Evolutionary conservation across 2,888 invertebrate genomes (phyloP), one percentile per base, ranked within the genome.

Genomic region (Cheiracanthium punctorium): DNA sequence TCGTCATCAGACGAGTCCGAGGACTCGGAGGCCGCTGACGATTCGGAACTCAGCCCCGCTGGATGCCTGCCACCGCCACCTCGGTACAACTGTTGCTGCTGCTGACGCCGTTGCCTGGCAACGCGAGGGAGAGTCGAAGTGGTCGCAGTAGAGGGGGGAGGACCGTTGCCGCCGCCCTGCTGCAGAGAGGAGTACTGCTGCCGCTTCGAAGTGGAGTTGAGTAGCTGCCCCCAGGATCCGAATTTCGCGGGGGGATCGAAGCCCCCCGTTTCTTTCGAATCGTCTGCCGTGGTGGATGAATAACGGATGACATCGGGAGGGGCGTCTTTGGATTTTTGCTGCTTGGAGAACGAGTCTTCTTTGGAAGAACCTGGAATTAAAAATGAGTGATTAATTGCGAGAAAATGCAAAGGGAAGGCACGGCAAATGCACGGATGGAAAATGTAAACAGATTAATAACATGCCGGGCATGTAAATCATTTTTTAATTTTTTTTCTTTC

Each of bases 201-300:
- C 12, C 84, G 84, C n/a, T 84, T 79, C 69, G 72, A 32, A 32
- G 52, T 48, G n/a, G 79, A 52, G 32, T 48, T 74, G 30, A 84
- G 73, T 14, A 84, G 84, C 29, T 84, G 84, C 28, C 84, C 84
- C 84, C 84, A 84, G 28, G 84, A 84, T 24, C 84, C 84, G 70
- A 84, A 84, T 41, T 84, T 84, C 30, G 84, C 84, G 30, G 84
- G 84, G 69, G 84, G 84, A 33, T 79, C 48, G 75, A 75, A 81
- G 43, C 58, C 65, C 32, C 30, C 48, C 41, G 1, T 41, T 29
- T 71, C 71, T 41, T 33, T 41, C 12, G 33, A 12, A 37, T 33
- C 37, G 20, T 33, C 80, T 69, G 69, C 33, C 37, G 69, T 20
- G 10, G 70, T 71, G 43, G 80, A 69, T 24, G 80, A 74, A 48